Percentiles rank a stretch among this genome's conserved stretches.
These are phyloP conservation scores for Phenacoccus solenopsis DNA, from an alignment of 1,140 invertebrate species.

Conservation along the genomic window DNA sequence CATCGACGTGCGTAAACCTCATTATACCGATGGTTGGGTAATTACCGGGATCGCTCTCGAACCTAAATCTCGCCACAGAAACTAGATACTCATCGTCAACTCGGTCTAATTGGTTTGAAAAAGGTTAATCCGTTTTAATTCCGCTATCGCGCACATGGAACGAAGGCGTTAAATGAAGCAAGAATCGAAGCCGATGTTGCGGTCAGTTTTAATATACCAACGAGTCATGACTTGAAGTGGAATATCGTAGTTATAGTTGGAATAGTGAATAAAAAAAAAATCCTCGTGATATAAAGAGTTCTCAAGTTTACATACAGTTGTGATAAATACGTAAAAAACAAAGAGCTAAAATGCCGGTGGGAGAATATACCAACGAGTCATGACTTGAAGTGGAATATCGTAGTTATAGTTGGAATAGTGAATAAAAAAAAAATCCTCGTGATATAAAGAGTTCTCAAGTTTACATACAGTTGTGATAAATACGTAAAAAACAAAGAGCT, in stretches of 20 bases:
- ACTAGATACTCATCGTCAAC: background rate
- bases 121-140: background rate
- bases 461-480: too few species aligned
- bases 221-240: background rate
- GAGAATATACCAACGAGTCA: background rate
- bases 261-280: too few species aligned
- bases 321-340: too few species aligned
- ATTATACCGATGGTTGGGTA: background rate
- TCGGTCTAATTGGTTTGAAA: background rate
- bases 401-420: too few species aligned
- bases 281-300: too few species aligned
- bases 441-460: too few species aligned
- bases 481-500: background rate
- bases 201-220: background rate
- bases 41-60: background rate
- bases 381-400: background rate
- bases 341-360: conserved; percentile 5
- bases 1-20: background rate
- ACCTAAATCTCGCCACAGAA: background rate
- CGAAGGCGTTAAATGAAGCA: background rate
- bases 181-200: background rate
- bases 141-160: background rate
- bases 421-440: too few species aligned
- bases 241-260: too few species aligned
- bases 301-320: too few species aligned